These are phyloP conservation scores for Drosophila anceps DNA, from an alignment of 2,888 invertebrate genomes.

Conservation along the genomic window DNA sequence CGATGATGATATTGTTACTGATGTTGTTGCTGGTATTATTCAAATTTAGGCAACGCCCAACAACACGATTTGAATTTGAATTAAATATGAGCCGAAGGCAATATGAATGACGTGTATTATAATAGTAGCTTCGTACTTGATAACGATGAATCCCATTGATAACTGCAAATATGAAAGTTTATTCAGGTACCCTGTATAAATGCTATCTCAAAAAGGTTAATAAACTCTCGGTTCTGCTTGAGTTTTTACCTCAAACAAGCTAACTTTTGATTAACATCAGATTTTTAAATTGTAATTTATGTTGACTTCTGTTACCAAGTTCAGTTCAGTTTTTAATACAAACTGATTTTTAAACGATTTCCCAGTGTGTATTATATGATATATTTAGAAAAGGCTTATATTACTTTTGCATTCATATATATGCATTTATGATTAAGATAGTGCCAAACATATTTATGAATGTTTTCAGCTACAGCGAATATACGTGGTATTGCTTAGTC, in stretches of 20 bases:
- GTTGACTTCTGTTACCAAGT: not conserved
- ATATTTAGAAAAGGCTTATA: not conserved
- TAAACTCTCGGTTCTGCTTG: not conserved
- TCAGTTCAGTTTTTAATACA: too few species aligned
- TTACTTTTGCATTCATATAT: not conserved
- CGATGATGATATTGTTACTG: not conserved
- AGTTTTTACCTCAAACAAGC: not conserved
- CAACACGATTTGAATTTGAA: slow-evolving; percentile 36
- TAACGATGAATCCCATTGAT: slow-evolving; percentile 38
- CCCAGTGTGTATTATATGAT: too few species aligned
- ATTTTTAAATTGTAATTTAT: not conserved
- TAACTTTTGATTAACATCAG: not conserved
- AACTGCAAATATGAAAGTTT: slow-evolving; percentile 10
- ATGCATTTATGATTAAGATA: too few species aligned
- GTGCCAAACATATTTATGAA: not conserved
- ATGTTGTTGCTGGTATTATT: slow-evolving; percentile 12
- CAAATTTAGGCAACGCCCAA: slow-evolving; percentile 19
- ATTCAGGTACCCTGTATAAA: not conserved
- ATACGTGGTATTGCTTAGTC: not conserved
- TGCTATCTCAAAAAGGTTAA: not conserved
- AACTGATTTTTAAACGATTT: too few species aligned
- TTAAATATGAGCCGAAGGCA: slow-evolving; percentile 33
- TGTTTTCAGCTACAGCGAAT: not conserved
- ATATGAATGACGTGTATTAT: slow-evolving; percentile 10
- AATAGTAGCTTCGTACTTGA: slow-evolving; percentile 19